A percentile compares a stretch with the other conserved stretches of the same genome.
Conservation (phyloP, 2,797 vertebrate species). For the Anomalospiza imberbis region DNA sequence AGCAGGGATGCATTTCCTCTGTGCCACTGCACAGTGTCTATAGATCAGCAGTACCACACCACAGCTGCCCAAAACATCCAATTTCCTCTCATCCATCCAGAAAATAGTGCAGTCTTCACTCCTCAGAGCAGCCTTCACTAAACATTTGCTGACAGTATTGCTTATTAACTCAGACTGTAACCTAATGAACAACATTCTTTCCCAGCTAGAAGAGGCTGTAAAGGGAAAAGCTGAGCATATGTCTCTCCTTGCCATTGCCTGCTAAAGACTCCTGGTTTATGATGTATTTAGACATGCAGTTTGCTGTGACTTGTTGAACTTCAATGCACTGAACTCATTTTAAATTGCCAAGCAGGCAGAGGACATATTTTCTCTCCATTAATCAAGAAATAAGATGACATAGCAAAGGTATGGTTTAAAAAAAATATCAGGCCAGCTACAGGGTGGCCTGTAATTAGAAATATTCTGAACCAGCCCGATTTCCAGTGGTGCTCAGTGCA, state of each 20-base stretch:
- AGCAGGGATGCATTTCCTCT: not conserved
- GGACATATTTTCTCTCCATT: constrained; percentile 4
- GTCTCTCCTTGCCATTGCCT: not conserved
- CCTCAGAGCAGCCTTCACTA: not conserved
- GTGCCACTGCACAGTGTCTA: not conserved
- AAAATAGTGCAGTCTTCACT: not conserved
- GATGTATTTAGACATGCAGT: not conserved
- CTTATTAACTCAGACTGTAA: constrained; percentile 18
- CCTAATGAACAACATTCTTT: not conserved
- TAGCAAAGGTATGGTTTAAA: not conserved
- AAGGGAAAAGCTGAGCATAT: constrained; percentile 21
- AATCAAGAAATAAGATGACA: not conserved
- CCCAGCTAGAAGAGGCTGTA: not conserved
- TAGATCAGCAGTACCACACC: not conserved
- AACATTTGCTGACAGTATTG: not conserved
- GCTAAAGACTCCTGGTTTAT: not conserved
- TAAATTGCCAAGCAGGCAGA: not conserved
- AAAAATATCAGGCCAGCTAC: not conserved
- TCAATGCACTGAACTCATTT: not conserved
- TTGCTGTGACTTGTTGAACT: constrained; percentile 4
- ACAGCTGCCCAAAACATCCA: not conserved
- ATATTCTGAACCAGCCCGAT: not conserved
- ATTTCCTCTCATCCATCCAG: not conserved
- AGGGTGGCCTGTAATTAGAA: not conserved
- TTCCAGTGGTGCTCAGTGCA: not conserved